Evolutionary conservation across 2,888 invertebrate species (phyloP).

Genomic region (Loripinus fragilis): DNA sequence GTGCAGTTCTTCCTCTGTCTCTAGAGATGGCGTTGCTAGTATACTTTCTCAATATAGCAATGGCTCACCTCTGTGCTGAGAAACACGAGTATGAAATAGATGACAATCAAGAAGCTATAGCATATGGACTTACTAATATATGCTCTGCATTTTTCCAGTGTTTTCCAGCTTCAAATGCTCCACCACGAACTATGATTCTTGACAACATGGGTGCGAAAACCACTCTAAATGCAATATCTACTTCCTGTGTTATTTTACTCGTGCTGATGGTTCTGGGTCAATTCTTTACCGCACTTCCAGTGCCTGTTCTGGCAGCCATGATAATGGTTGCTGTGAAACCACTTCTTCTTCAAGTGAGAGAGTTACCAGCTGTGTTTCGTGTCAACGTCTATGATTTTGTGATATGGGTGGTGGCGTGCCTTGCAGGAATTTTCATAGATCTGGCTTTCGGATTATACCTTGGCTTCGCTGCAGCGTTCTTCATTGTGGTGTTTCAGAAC

Average conservation of each 20-base stretch:
- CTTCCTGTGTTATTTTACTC: conserved; percentile 75
- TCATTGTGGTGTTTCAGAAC: conserved; percentile 68
- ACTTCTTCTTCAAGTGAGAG: conserved; percentile 87
- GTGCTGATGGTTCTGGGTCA: conserved; percentile 75
- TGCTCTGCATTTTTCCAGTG: conserved; percentile 82
- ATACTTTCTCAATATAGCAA: conserved; percentile 75
- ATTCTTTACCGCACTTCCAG: conserved; percentile 78
- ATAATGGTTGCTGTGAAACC: conserved; percentile 83
- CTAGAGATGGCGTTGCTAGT: conserved; percentile 71
- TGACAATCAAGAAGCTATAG: conserved; percentile 82
- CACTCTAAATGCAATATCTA: conserved; percentile 69
- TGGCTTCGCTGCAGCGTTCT: conserved; percentile 69
- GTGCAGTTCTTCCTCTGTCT: conserved; percentile 52
- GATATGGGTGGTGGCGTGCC: conserved; percentile 74
- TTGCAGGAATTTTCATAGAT: conserved; percentile 70
- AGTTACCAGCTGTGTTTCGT: conserved; percentile 89
- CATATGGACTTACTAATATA: conserved; percentile 80
- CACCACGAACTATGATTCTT: conserved; percentile 75
- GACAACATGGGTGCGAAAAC: conserved; percentile 76
- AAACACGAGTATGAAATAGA: conserved; percentile 80
- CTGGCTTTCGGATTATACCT: conserved; percentile 74
- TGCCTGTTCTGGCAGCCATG: conserved; percentile 82
- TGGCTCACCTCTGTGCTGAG: conserved; percentile 81
- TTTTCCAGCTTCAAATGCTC: conserved; percentile 81
- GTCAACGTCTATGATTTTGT: conserved; percentile 90